Percentiles rank a stretch among this genome's conserved stretches.
Conservation (phyloP, 2,797 vertebrate species). For the Darevskia nairensis region DNA sequence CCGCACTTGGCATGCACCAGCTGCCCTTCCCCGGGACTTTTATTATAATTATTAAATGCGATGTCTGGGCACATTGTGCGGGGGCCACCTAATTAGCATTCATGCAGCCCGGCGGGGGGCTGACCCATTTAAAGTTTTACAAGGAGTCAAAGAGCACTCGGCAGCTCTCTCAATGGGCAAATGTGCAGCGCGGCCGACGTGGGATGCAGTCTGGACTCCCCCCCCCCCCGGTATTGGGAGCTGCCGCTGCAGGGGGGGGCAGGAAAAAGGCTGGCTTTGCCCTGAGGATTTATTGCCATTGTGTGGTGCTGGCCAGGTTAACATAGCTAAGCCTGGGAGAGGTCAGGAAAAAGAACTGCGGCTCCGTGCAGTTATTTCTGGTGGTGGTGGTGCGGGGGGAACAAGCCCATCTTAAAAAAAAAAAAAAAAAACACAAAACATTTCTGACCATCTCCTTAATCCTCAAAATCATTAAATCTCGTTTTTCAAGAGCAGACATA, state of each 20-base stretch:
- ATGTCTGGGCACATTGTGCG: conserved; percentile 62
- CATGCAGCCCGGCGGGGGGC: conserved; percentile 66
- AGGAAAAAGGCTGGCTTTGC: conserved; percentile 67
- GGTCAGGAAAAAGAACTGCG: conserved; percentile 47
- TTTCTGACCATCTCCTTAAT: conserved; percentile 77
- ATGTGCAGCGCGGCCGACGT: conserved; percentile 62
- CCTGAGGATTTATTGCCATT: conserved; percentile 72
- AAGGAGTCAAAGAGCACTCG: conserved; percentile 71
- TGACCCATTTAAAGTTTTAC: conserved; percentile 73
- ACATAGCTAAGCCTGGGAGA: conserved; percentile 57
- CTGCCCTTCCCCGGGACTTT: conserved; percentile 55
- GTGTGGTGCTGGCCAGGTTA: conserved; percentile 60
- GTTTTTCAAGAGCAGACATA: conserved; percentile 68
- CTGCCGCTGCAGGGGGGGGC: conserved; percentile 26
- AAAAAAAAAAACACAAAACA: conserved; percentile 53
- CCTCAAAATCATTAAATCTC: conserved; percentile 74
- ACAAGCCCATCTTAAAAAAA: conserved; percentile 51
- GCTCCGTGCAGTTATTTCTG: conserved; percentile 55
- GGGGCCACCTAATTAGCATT: conserved; percentile 75
- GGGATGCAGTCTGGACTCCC: conserved; percentile 67
- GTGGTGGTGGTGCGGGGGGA: not conserved
- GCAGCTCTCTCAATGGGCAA: conserved; percentile 61
- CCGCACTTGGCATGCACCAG: conserved; percentile 69
- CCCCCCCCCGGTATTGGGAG: conserved; percentile 57
- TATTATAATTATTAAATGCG: conserved; percentile 64